Evolutionary conservation across 2,113 vertebrate species (phyloP), one percentile per base, ranked within the genome.

Genomic region (Passer montanus): DNA sequence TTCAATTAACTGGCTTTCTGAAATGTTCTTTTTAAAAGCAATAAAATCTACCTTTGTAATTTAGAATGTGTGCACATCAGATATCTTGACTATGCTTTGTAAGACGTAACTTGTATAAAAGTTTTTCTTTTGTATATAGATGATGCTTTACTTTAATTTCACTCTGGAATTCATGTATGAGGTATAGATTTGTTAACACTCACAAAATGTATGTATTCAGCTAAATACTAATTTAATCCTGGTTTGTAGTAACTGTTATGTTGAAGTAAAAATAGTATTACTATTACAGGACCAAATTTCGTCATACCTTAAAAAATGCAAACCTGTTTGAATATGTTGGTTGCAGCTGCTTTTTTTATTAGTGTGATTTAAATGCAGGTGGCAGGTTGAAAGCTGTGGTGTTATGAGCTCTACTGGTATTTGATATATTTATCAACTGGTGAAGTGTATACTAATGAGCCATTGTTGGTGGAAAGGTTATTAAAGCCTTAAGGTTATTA

Each of bases 341-440:
- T 69, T 78, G 75, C 83, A 88, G 50, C 47, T 89, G 35, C 60
- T 77, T 80, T 90, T 90, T 91, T 90, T 89, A 37, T 88, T 67
- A 59, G 15, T 56, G 24, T 68, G 44, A 66, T 81, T 26, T 84
- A 50, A 73, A 83, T 74, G 63, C 50, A 62, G 47, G 33, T 88
- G 76, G n/a, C 66, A 73, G 17, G 24, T 87, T 87, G 66, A 77
- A 90, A 86, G 49, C 76, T 84, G 37, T 88, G 49, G 62, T 86
- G 23, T 30, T 84, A 4, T 28, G 75, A 90, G 43, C 27, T 86
- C 23, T 77, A 13, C 30, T 93, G 55, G 31, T 74, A 0, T 60
- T 93, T 64, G 47, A 26, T 92, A 28, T 75, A 50, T 63, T 77
- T 74, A 55, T 88, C 46, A 89, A 8, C 33, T 52, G 44, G 23